Evolutionary conservation across 2,888 invertebrate genomes (phyloP).

Genomic region (Ormyrus rosae): DNA sequence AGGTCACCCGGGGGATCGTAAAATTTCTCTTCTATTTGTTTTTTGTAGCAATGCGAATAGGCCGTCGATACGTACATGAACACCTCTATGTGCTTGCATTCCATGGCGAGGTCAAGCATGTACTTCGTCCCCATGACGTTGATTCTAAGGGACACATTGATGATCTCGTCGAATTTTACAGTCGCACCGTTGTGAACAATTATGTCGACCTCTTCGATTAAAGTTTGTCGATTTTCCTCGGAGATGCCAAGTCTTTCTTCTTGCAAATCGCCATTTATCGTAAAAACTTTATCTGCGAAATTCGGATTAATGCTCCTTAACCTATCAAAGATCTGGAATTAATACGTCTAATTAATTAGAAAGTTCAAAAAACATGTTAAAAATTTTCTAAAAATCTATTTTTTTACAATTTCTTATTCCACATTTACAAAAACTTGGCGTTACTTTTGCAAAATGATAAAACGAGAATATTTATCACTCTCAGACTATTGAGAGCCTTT

Average conservation of each 20-base stretch:
- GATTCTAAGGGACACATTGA: slow-evolving; percentile 54
- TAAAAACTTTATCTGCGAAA: slow-evolving; percentile 58
- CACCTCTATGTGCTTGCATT: slow-evolving; percentile 59
- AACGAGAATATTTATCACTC: too few species aligned
- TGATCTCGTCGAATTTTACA: slow-evolving; percentile 58
- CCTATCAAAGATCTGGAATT: slow-evolving; percentile 63
- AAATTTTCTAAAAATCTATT: too few species aligned
- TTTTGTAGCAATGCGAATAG: slow-evolving; percentile 62
- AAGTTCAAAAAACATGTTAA: too few species aligned
- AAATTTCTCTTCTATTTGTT: slow-evolving; percentile 64
- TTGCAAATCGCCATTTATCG: slow-evolving; percentile 61
- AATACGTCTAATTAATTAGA: background rate
- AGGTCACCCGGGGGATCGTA: slow-evolving; percentile 63
- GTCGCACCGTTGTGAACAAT: slow-evolving; percentile 65
- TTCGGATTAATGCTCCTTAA: slow-evolving; percentile 58
- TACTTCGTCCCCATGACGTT: slow-evolving; percentile 64
- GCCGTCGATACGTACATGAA: slow-evolving; percentile 66
- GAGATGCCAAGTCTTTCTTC: slow-evolving; percentile 61
- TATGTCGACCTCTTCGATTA: slow-evolving; percentile 62
- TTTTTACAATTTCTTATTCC: too few species aligned
- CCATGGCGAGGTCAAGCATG: slow-evolving; percentile 63
- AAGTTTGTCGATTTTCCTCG: slow-evolving; percentile 53
- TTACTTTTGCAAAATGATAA: too few species aligned
- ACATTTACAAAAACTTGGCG: too few species aligned
- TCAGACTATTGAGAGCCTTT: too few species aligned